Conservation (phyloP, 1,140 invertebrate species). For the Phthorimaea operculella region DNA sequence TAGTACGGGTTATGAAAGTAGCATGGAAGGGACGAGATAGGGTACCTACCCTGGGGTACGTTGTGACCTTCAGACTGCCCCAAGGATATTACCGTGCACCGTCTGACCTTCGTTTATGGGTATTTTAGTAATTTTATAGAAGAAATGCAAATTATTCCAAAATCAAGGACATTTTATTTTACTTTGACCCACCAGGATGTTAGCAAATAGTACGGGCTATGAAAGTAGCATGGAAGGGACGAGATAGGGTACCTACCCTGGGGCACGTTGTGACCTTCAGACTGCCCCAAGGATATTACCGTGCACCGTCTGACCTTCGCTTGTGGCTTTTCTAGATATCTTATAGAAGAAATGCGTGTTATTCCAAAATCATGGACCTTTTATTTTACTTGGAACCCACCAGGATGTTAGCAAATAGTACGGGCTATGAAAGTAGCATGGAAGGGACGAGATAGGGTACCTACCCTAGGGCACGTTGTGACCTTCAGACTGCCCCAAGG, state of each 20-base stretch:
- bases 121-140: no score
- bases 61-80: not conserved
- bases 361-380: no score
- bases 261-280: constrained; percentile 1
- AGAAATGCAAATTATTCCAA: no score
- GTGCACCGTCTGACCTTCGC: not conserved
- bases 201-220: constrained; percentile 6
- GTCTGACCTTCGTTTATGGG: no score
- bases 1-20: constrained; percentile 8
- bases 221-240: constrained; percentile 12
- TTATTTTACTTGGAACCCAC: no score
- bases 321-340: no score
- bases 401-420: not conserved
- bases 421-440: constrained; percentile 8
- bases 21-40: constrained; percentile 11
- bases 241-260: constrained; percentile 4
- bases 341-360: no score
- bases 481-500: not conserved
- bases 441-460: constrained; percentile 12
- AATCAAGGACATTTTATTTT: no score
- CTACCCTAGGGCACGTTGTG: not conserved
- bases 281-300: not conserved
- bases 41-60: no score
- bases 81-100: not conserved
- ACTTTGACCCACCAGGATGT: not conserved